phyloP scores from a whole-genome alignment of 2,888 invertebrate genomes.

The Eupithecia exiguata region DNA sequence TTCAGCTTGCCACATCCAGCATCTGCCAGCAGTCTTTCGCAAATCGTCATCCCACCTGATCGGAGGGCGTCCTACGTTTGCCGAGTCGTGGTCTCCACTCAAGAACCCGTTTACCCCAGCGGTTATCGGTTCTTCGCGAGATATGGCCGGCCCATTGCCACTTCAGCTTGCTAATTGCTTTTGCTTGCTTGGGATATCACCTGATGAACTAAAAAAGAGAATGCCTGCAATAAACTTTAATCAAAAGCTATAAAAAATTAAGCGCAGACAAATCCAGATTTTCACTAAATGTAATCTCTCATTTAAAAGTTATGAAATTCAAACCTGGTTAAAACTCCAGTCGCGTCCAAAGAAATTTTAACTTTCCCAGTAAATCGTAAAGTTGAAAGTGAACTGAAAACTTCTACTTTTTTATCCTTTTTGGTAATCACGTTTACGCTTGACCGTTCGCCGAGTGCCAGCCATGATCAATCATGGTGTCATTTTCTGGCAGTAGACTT shows the following conservation, averaged over 20 bases:
- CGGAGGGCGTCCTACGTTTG: no score
- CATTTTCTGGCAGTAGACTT: slow-evolving; percentile 75
- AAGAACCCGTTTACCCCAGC: no score
- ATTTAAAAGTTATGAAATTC: slow-evolving; percentile 23
- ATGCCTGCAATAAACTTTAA: background rate
- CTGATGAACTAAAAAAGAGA: background rate
- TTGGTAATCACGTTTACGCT: slow-evolving; percentile 54
- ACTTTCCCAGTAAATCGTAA: slow-evolving; percentile 20
- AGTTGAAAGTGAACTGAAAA: slow-evolving; percentile 26
- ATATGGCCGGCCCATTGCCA: no score
- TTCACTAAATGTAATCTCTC: slow-evolving; percentile 16
- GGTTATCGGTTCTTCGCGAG: no score
- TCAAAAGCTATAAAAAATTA: slow-evolving; percentile 9
- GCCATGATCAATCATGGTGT: slow-evolving; percentile 72
- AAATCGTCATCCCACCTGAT: no score
- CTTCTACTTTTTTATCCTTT: slow-evolving; percentile 30
- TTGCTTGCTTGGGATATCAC: no score
- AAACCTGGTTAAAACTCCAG: slow-evolving; percentile 14
- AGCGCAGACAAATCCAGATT: slow-evolving; percentile 8
- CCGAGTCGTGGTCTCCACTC: no score
- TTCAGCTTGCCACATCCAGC: no score
- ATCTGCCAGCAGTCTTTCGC: no score
- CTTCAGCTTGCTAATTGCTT: no score
- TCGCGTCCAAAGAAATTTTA: slow-evolving; percentile 18
- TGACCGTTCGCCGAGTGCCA: slow-evolving; percentile 52